Conservation (phyloP, 2,113 vertebrate genomes). For the Scomber japonicus region DNA sequence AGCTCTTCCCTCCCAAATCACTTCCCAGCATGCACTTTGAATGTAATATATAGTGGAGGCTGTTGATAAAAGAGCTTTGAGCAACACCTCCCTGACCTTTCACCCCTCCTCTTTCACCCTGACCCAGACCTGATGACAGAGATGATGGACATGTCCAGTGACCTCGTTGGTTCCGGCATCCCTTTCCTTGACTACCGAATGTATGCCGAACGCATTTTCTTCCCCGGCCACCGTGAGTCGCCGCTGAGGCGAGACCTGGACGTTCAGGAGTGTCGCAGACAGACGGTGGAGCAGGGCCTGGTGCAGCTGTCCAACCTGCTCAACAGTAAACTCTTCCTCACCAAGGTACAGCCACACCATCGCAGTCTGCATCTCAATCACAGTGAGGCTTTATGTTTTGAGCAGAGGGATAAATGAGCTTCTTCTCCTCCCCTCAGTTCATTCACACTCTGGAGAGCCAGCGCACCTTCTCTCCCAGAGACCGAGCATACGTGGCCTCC, state of each 20-base stretch:
- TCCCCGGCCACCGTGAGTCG: constrained; percentile 95
- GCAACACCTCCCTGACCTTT: constrained; percentile 4
- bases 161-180: constrained; percentile 95
- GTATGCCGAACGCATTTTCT: constrained; percentile 97
- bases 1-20: neutral
- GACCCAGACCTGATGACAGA: constrained; percentile 96
- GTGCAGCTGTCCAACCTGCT: constrained; percentile 97
- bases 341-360: constrained; percentile 87
- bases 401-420: neutral
- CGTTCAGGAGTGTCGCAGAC: constrained; percentile 93
- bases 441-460: constrained; percentile 98
- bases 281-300: constrained; percentile 96
- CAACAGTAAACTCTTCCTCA: constrained; percentile 99
- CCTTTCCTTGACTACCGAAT: constrained; percentile 97
- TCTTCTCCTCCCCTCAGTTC: constrained; percentile 82
- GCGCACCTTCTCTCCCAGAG: constrained; percentile 94
- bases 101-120: neutral
- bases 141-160: constrained; percentile 99
- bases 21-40: neutral
- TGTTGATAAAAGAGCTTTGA: neutral
- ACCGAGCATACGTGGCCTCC: constrained; percentile 95
- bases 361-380: neutral
- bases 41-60: neutral
- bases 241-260: constrained; percentile 94
- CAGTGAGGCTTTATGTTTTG: fast-evolving